Conservation (phyloP, 2,113 vertebrate genomes). For the Myotis lucifugus region DNA sequence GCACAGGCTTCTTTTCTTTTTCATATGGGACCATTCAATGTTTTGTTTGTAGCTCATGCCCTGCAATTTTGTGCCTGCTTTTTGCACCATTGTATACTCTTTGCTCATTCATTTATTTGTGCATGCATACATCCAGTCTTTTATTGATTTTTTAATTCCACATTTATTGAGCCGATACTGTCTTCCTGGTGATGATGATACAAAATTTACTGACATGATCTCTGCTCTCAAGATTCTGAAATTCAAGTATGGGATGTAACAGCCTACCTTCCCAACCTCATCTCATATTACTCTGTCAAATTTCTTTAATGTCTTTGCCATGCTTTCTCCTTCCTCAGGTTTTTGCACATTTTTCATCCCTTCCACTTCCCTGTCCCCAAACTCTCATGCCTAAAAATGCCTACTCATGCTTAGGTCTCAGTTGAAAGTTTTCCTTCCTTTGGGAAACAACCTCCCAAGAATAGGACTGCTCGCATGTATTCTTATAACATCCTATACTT, state of each 20-base stretch:
- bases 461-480: neutral
- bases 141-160: conserved; percentile 18
- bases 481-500: neutral
- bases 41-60: conserved; percentile 1
- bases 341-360: neutral
- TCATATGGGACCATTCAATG: neutral
- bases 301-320: neutral
- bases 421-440: neutral
- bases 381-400: neutral
- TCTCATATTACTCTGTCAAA: neutral
- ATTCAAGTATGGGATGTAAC: neutral
- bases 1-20: neutral
- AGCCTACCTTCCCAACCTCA: neutral
- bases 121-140: neutral
- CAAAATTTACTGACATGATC: neutral
- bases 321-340: neutral
- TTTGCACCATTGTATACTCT: neutral
- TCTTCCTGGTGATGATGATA: neutral
- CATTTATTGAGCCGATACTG: neutral
- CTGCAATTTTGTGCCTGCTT: neutral
- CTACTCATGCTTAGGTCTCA: neutral
- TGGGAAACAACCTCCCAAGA: neutral
- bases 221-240: neutral
- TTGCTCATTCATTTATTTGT: neutral
- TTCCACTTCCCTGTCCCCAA: neutral